These are phyloP conservation scores for Tillus elongatus DNA, from an alignment of 2,888 invertebrate species.

Conservation along the genomic window DNA sequence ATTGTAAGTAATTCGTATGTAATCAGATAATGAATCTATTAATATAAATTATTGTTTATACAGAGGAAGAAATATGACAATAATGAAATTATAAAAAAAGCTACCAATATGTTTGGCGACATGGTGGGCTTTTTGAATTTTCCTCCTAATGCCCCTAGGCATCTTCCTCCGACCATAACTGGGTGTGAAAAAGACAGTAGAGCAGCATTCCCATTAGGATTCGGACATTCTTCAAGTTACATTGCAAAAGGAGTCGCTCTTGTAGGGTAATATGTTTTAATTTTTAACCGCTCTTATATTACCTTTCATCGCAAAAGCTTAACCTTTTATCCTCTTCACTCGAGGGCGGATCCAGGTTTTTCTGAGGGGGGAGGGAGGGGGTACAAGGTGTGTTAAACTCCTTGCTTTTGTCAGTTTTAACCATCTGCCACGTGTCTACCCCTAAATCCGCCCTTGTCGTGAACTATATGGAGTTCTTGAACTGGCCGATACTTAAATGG, in stretches of 20 bases:
- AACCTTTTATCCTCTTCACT: no score
- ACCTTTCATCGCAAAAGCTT: no score
- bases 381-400: no score
- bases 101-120: constrained; percentile 47
- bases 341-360: no score
- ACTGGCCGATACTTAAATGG: no score
- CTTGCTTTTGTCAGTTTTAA: no score
- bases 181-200: constrained; percentile 54
- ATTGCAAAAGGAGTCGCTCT: constrained; percentile 72
- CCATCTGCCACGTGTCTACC: no score
- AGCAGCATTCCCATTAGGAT: constrained; percentile 86
- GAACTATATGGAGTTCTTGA: no score
- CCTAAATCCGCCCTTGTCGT: no score
- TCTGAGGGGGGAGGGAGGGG: no score
- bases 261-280: constrained; percentile 66
- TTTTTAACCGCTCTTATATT: no score
- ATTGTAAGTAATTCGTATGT: constrained; percentile 50
- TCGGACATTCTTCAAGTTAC: constrained; percentile 83
- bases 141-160: constrained; percentile 35
- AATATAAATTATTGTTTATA: constrained; percentile 9
- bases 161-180: constrained; percentile 57
- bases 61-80: constrained; percentile 56
- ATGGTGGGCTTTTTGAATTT: constrained; percentile 40
- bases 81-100: constrained; percentile 46
- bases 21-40: neutral